These are phyloP conservation scores for Triplophysa yarkandensis DNA, from an alignment of 2,797 vertebrate genomes.

Conservation along the genomic window DNA sequence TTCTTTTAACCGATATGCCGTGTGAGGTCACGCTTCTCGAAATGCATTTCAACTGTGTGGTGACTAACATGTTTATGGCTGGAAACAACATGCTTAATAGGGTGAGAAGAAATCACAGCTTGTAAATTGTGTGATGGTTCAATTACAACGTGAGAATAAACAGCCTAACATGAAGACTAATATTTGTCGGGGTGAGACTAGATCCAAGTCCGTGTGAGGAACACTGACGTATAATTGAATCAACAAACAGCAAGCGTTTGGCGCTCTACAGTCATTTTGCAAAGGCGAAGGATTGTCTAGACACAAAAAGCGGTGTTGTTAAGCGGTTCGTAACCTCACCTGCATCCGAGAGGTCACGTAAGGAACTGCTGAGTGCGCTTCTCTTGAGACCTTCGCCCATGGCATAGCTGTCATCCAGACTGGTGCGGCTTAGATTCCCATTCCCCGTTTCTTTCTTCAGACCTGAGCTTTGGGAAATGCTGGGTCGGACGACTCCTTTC, in stretches of 20 bases:
- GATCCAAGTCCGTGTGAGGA: neutral
- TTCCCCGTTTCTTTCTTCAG: constrained; percentile 92
- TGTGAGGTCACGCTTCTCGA: constrained; percentile 33
- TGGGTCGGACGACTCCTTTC: constrained; percentile 90
- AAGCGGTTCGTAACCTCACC: constrained; percentile 82
- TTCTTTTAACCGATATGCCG: constrained; percentile 34
- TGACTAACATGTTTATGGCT: constrained; percentile 52
- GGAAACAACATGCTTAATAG: constrained; percentile 34
- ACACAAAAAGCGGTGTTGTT: neutral
- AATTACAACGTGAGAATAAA: constrained; percentile 32
- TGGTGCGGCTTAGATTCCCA: constrained; percentile 83
- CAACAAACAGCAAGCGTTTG: constrained; percentile 24
- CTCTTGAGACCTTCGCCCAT: constrained; percentile 90
- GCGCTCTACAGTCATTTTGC: neutral
- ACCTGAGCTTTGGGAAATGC: constrained; percentile 88
- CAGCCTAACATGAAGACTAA: constrained; percentile 5
- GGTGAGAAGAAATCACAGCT: constrained; percentile 31
- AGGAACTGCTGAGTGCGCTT: constrained; percentile 94
- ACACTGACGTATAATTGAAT: constrained; percentile 2
- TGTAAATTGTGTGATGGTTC: constrained; percentile 28
- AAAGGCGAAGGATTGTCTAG: constrained; percentile 9
- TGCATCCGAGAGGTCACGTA: constrained; percentile 93
- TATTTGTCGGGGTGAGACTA: constrained; percentile 23
- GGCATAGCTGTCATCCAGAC: constrained; percentile 94
- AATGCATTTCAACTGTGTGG: constrained; percentile 28